Evolutionary conservation across 2,797 vertebrate genomes (phyloP), one percentile per base, ranked within the genome.

Genomic region (Taenioides sp.): DNA sequence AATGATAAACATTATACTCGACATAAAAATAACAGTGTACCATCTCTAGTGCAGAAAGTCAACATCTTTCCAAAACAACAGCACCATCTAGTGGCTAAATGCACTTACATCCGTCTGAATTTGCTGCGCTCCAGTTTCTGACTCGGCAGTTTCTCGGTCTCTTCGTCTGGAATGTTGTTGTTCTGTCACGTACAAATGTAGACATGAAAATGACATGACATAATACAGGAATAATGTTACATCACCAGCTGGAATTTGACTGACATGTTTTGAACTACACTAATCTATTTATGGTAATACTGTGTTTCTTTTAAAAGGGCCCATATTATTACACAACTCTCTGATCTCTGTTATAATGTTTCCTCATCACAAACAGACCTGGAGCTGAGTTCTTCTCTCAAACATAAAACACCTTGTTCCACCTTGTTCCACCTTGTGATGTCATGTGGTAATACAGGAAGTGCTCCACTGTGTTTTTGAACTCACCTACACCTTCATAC

Each of bases 91-190:
- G 90, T 91, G 93, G 71, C 34, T 14, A 60, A 27, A 75, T 22
- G 9, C 28, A 89, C 92, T 91, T 69, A 91, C 92, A 65, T 82
- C 76, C 80, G 90, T 74, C 76, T 90, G 80, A 87, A 92, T 77
- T 87, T 91, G 79, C 69, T 77, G 65, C n/a, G 34, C 49, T 72
- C 69, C 0, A 67, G 17, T 52, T 62, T 49, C 49, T 69, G 69
- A 62, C 5, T 54, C 52, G 76, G 74, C 54, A 82, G 4, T 17
- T 80, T 74, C 61, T 87, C 81, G 70, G 68, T 74, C 74, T 86
- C 73, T 68, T n/a, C 63, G 70, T 62, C 52, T 5, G 54, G 62
- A 69, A 43, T 49, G 40, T 71, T 34, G 70, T 75, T 61, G 27
- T 80, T 69, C 82, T 86, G 75, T 20, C 63, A 61, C 65, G 65